Evolutionary conservation across 2,797 vertebrate genomes (phyloP).

Genomic region (Myotis planiceps): DNA sequence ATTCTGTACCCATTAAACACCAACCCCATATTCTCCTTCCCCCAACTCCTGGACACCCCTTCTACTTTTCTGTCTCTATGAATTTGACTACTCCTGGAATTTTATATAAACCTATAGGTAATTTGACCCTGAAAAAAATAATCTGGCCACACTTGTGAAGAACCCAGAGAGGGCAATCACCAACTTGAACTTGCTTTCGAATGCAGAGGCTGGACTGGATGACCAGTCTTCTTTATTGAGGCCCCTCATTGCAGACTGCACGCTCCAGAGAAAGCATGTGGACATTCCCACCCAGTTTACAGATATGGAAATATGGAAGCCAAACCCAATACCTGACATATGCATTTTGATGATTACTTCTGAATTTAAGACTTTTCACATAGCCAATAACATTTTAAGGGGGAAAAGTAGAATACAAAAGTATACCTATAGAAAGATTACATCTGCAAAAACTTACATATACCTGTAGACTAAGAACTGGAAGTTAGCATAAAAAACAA

Average conservation of each 20-base stretch:
- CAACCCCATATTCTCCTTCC: neutral
- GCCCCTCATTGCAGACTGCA: neutral
- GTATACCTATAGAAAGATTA: neutral
- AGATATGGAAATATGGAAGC: neutral
- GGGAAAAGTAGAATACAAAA: neutral
- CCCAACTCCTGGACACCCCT: no score
- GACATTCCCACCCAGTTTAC: neutral
- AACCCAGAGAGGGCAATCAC: neutral
- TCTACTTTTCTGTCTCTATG: neutral
- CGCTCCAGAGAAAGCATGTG: neutral
- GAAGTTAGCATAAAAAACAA: neutral
- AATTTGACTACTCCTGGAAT: neutral
- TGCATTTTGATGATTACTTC: neutral
- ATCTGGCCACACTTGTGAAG: neutral
- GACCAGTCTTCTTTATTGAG: neutral
- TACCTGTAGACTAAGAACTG: neutral
- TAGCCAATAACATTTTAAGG: neutral
- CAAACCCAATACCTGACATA: neutral
- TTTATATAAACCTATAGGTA: neutral
- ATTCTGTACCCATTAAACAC: neutral
- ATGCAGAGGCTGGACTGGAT: neutral
- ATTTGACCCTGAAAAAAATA: neutral
- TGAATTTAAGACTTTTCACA: neutral
- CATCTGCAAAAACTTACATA: neutral
- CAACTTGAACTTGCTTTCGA: neutral